These are phyloP conservation scores for Hylaea fasciaria DNA, from an alignment of 2,888 invertebrate genomes.

Conservation along the genomic window DNA sequence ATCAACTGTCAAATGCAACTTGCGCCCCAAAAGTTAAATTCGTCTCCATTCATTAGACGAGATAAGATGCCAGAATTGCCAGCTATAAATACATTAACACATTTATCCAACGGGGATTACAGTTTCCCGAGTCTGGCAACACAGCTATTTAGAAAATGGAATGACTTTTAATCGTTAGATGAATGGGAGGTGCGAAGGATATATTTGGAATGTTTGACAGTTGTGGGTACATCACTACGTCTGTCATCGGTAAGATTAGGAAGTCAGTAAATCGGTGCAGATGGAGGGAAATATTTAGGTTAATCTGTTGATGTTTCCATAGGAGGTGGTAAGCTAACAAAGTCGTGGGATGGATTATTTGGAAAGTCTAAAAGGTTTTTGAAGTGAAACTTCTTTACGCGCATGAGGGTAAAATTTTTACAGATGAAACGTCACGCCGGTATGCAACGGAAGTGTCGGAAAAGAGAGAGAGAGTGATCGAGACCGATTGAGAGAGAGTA, in stretches of 20 bases:
- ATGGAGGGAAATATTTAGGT: slow-evolving; percentile 3
- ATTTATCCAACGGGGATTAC: slow-evolving; percentile 32
- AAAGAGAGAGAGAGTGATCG: no score
- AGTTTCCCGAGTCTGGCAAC: slow-evolving; percentile 37
- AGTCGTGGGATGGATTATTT: not conserved
- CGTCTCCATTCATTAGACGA: slow-evolving; percentile 29
- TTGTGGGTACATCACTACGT: slow-evolving; percentile 33
- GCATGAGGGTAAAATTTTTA: no score
- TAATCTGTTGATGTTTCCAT: slow-evolving; percentile 6
- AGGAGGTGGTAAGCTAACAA: not conserved
- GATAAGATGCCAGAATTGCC: slow-evolving; percentile 21
- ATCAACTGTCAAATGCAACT: slow-evolving; percentile 17
- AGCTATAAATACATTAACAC: slow-evolving; percentile 39
- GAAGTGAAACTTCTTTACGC: no score
- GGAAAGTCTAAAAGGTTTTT: no score
- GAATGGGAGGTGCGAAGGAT: slow-evolving; percentile 33
- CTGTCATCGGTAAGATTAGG: slow-evolving; percentile 35
- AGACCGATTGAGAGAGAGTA: no score
- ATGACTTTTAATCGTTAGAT: slow-evolving; percentile 36
- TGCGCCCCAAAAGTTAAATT: slow-evolving; percentile 25
- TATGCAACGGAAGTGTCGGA: no score
- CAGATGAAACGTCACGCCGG: no score
- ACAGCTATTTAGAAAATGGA: slow-evolving; percentile 39
- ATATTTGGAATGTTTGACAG: slow-evolving; percentile 36
- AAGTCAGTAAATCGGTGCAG: slow-evolving; percentile 23